Conservation (phyloP, 2,113 vertebrate genomes). For the Microcebus murinus region DNA sequence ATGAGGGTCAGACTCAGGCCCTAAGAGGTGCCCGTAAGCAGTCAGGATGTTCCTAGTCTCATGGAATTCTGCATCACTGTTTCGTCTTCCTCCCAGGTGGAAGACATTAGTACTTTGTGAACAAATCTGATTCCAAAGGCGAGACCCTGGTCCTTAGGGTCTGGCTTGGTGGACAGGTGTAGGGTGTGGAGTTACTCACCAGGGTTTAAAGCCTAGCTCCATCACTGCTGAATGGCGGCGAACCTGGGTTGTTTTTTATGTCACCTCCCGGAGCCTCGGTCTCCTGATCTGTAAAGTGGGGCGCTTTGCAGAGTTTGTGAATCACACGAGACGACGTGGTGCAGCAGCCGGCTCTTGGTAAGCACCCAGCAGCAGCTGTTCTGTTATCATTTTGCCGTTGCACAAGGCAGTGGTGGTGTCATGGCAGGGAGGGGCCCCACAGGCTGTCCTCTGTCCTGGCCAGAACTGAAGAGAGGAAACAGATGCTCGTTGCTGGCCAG, state of each 20-base stretch:
- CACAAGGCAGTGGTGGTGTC: fast-evolving
- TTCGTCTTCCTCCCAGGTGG: not conserved
- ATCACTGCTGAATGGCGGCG: fast-evolving
- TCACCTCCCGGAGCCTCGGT: fast-evolving
- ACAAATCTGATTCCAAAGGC: not conserved
- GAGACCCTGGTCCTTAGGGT: not conserved
- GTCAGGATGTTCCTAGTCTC: not conserved
- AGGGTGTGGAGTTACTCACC: fast-evolving
- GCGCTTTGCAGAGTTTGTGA: not conserved
- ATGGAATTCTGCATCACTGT: too few species aligned
- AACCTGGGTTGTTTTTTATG: fast-evolving
- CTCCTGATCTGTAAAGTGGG: not conserved
- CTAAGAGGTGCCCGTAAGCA: fast-evolving
- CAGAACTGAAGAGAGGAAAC: not conserved
- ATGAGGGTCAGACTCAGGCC: not conserved
- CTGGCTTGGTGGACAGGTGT: not conserved
- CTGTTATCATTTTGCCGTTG: not conserved
- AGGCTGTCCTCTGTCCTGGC: fast-evolving
- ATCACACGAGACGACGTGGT: fast-evolving
- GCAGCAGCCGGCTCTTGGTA: not conserved
- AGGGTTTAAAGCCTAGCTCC: not conserved
- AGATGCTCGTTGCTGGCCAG: fast-evolving
- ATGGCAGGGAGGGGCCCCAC: fast-evolving
- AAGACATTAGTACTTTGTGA: not conserved
- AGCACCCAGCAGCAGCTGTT: fast-evolving